Evolutionary conservation across 2,888 invertebrate genomes (phyloP).

Genomic region (Agrochola circellaris): DNA sequence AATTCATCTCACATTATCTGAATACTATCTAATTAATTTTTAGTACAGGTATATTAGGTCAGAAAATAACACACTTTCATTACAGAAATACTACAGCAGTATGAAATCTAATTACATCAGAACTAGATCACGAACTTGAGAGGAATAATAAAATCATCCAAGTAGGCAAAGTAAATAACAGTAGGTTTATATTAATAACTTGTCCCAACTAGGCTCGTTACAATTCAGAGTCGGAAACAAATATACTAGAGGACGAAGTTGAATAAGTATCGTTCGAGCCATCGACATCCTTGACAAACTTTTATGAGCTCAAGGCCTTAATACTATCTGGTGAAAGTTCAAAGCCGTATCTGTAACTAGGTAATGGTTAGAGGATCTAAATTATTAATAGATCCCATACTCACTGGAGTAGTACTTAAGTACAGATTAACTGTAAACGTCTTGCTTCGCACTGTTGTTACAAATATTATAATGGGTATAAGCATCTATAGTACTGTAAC

Average conservation of each 20-base stretch:
- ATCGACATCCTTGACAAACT: slow-evolving; percentile 40
- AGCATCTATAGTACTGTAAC: background rate
- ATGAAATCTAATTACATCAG: slow-evolving; percentile 29
- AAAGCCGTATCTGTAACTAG: slow-evolving; percentile 26
- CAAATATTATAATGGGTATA: background rate
- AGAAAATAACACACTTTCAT: background rate
- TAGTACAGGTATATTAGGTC: background rate
- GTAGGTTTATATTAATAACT: slow-evolving; percentile 45
- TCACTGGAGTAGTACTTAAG: background rate
- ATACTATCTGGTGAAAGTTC: slow-evolving; percentile 11
- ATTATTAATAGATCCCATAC: background rate
- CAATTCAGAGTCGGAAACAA: slow-evolving; percentile 46
- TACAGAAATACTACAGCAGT: background rate
- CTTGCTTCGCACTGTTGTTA: background rate
- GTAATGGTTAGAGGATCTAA: background rate
- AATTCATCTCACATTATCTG: background rate
- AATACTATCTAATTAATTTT: background rate
- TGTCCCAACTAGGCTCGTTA: slow-evolving; percentile 49
- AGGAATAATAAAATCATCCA: slow-evolving; percentile 53
- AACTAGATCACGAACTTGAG: slow-evolving; percentile 34
- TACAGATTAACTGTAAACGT: background rate
- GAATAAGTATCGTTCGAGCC: slow-evolving; percentile 40
- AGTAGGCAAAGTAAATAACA: slow-evolving; percentile 20
- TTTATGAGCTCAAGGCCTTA: slow-evolving; percentile 25
- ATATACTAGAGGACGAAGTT: slow-evolving; percentile 42